Evolutionary conservation across 1,140 invertebrate species (phyloP).

Genomic region (Hyles euphorbiae): DNA sequence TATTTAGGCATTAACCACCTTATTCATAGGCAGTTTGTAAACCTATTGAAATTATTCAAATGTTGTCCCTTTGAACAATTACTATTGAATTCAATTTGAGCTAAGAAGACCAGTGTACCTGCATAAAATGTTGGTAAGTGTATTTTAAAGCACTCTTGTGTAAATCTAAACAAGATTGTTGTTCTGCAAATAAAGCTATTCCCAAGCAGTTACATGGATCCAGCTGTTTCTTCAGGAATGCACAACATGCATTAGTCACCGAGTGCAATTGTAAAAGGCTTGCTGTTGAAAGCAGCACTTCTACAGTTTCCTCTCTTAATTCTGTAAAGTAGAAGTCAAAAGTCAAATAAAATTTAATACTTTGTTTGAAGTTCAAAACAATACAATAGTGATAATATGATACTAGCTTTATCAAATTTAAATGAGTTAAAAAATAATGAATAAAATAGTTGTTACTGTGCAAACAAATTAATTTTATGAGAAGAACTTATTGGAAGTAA

Average conservation of each 20-base stretch:
- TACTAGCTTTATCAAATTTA: background rate
- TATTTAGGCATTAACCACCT: constrained; percentile 2
- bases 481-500: constrained; percentile 9
- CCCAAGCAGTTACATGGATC: constrained; percentile 96
- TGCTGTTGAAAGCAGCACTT: constrained; percentile 90
- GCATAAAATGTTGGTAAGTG: constrained; percentile 87
- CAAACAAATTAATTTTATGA: too few relatives aligned
- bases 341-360: background rate
- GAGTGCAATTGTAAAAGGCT: constrained; percentile 91
- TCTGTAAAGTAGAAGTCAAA: constrained; percentile 75
- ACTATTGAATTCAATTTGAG: too few relatives aligned
- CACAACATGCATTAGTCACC: constrained; percentile 92
- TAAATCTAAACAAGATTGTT: constrained; percentile 88
- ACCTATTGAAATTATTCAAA: too few relatives aligned
- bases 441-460: too few relatives aligned
- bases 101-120: constrained; percentile 56
- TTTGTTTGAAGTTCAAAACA: background rate
- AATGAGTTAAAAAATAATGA: too few relatives aligned
- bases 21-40: too few relatives aligned
- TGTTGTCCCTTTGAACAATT: too few relatives aligned
- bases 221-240: constrained; percentile 92
- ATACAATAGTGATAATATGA: background rate
- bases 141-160: constrained; percentile 87
- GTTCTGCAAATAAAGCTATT: constrained; percentile 94
- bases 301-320: constrained; percentile 88